Evolutionary conservation across 2,113 vertebrate genomes (phyloP).

Genomic region (Pluvialis apricaria): DNA sequence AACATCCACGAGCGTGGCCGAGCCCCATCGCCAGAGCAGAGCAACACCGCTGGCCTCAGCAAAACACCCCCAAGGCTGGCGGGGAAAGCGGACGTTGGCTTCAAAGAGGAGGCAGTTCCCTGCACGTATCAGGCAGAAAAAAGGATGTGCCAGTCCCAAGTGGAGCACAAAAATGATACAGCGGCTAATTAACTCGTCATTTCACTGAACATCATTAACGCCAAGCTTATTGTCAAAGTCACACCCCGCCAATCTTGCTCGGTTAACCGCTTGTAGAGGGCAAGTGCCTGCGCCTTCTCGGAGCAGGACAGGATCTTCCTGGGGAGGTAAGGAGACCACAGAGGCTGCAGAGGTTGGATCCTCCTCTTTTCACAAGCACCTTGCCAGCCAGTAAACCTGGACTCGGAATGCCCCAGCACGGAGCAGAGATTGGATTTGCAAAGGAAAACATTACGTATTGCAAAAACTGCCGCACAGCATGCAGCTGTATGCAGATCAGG

Average conservation of each 20-base stretch:
- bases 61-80: neutral
- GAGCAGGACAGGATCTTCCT: neutral
- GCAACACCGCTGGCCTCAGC: neutral
- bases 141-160: neutral
- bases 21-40: neutral
- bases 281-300: neutral
- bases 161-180: neutral
- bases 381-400: neutral
- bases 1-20: neutral
- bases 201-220: neutral
- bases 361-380: neutral
- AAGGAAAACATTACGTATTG: neutral
- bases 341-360: neutral
- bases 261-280: neutral
- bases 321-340: neutral
- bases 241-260: neutral
- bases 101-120: neutral
- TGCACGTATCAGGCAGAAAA: neutral
- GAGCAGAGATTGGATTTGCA: neutral
- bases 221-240: neutral
- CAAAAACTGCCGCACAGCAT: neutral
- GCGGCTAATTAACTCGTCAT: neutral
- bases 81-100: neutral
- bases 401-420: fast-evolving
- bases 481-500: neutral